phyloP scores from a whole-genome alignment of 2,888 invertebrate species.

The Mythimna impura region DNA sequence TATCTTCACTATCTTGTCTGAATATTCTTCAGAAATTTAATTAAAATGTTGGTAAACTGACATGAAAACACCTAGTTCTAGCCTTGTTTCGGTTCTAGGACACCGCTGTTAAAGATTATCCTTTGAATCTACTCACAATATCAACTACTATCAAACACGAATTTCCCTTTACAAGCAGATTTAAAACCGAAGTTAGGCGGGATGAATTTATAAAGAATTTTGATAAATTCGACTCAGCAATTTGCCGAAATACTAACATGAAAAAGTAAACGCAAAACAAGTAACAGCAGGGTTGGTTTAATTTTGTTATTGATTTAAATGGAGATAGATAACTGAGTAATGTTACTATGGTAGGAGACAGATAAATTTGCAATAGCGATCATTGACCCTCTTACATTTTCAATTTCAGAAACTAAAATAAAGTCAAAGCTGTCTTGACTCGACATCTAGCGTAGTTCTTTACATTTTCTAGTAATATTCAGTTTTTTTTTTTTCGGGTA shows the following conservation, averaged over 20 bases:
- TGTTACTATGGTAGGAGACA: neutral
- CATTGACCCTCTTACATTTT: too few relatives aligned
- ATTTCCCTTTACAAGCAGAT: slow-evolving; percentile 25
- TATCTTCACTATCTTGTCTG: neutral
- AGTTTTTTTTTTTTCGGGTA: too few relatives aligned
- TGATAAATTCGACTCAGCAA: neutral
- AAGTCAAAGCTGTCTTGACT: too few relatives aligned
- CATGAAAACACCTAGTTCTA: neutral
- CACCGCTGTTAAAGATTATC: neutral
- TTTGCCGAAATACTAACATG: neutral
- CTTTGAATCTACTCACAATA: neutral
- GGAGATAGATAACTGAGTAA: slow-evolving; percentile 8
- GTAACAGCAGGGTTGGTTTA: neutral
- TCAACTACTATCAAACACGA: slow-evolving; percentile 13
- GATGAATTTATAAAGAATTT: slow-evolving; percentile 12
- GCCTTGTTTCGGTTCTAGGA: neutral
- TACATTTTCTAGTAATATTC: too few relatives aligned
- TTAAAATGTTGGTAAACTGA: neutral
- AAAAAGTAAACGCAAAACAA: neutral
- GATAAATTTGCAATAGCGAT: too few relatives aligned
- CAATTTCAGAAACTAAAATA: too few relatives aligned
- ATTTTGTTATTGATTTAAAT: neutral
- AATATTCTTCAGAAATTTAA: neutral
- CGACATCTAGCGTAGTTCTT: too few relatives aligned
- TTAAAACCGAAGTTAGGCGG: neutral